A percentile compares a stretch with the other conserved stretches of the same genome.
Evolutionary conservation across 2,113 vertebrate species (phyloP).

Genomic region (Coregonus clupeaformis): DNA sequence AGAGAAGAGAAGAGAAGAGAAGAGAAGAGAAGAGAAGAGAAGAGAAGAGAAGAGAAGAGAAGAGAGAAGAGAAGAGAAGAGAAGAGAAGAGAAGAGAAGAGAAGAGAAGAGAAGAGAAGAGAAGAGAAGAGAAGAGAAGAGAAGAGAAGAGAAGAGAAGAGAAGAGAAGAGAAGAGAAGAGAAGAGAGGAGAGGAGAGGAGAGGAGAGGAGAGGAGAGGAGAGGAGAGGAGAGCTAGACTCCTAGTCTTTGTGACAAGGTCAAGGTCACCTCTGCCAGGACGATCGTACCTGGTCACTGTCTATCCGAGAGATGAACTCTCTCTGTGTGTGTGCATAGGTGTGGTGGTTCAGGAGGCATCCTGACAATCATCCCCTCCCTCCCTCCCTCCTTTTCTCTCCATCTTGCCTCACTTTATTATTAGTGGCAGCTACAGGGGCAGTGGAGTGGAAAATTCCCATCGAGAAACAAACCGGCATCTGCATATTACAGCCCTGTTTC

Average conservation of each 20-base stretch:
- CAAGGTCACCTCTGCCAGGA: constrained; percentile 50
- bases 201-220: too few relatives aligned
- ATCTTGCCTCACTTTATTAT: constrained; percentile 70
- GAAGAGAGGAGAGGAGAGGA: too few relatives aligned
- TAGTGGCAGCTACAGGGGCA: constrained; percentile 68
- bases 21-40: too few relatives aligned
- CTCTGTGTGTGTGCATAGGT: background rate
- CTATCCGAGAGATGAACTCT: background rate
- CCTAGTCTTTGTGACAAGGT: constrained; percentile 66
- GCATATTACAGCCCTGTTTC: constrained; percentile 70
- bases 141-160: too few relatives aligned
- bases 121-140: too few relatives aligned
- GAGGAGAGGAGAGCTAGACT: constrained; percentile 23
- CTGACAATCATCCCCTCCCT: constrained; percentile 37
- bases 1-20: too few relatives aligned
- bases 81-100: too few relatives aligned
- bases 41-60: too few relatives aligned
- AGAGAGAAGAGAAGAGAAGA: too few relatives aligned
- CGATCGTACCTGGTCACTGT: constrained; percentile 62
- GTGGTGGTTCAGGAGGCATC: constrained; percentile 48
- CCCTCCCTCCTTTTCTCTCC: constrained; percentile 3
- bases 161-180: too few relatives aligned
- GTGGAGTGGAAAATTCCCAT: constrained; percentile 69
- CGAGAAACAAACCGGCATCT: constrained; percentile 72
- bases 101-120: too few relatives aligned